These are phyloP conservation scores for Agrotis exclamationis DNA, from an alignment of 2,888 invertebrate species.

Conservation along the genomic window DNA sequence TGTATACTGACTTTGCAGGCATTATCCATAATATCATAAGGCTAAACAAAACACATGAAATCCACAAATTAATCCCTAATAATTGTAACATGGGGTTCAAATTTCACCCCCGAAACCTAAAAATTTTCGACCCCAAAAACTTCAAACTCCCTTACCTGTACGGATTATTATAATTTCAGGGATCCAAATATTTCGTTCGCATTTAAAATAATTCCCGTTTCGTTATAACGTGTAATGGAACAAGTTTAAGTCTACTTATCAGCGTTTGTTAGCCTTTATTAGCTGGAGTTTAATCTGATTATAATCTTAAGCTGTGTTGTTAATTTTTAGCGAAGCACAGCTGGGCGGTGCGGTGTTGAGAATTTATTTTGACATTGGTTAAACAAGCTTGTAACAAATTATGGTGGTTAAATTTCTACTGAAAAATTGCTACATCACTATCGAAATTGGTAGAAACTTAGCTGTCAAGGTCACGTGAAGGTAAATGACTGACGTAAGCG, in stretches of 20 bases:
- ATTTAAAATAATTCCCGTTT: slow-evolving; percentile 85
- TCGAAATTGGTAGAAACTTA: background rate
- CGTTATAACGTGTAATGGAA: slow-evolving; percentile 76
- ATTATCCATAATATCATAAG: background rate
- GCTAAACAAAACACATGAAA: slow-evolving; percentile 9
- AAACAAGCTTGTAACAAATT: background rate
- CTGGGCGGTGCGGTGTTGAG: background rate
- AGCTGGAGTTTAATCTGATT: slow-evolving; percentile 59
- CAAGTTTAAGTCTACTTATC: slow-evolving; percentile 81
- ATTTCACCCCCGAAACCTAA: slow-evolving; percentile 14
- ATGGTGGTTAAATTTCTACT: background rate
- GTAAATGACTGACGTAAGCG: background rate
- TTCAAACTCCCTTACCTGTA: slow-evolving; percentile 53
- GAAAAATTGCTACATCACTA: background rate
- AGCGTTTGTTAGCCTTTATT: slow-evolving; percentile 69
- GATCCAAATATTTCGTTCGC: slow-evolving; percentile 83
- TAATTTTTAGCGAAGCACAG: slow-evolving; percentile 6
- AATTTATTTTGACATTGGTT: background rate
- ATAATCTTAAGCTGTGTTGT: slow-evolving; percentile 24
- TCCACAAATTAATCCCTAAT: slow-evolving; percentile 14
- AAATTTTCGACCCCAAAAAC: slow-evolving; percentile 26
- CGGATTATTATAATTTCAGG: slow-evolving; percentile 85
- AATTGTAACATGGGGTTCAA: slow-evolving; percentile 13
- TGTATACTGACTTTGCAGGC: background rate
- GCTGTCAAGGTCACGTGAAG: background rate